Conservation (phyloP, 23 tunicate species). For the Styela plicata region DNA sequence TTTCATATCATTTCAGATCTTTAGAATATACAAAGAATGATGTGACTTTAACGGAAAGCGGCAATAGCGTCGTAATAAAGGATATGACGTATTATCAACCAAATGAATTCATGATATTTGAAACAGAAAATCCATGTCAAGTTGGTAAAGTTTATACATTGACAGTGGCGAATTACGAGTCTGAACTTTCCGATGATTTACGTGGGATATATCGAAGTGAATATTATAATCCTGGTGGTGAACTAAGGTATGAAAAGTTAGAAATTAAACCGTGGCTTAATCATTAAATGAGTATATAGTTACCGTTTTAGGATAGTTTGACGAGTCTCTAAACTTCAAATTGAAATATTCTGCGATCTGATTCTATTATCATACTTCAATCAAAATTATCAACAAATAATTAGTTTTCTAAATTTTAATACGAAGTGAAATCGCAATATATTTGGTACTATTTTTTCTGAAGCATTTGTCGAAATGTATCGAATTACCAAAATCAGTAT, state of each 20-base stretch:
- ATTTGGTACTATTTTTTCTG: no score
- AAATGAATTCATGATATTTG: slow-evolving; percentile 55
- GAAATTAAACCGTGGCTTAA: no score
- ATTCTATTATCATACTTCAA: no score
- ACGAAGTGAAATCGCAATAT: no score
- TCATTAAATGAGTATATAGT: no score
- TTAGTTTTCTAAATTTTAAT: no score
- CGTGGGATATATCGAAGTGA: slow-evolving; percentile 73
- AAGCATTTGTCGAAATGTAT: no score
- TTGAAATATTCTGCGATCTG: no score
- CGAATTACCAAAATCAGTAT: no score
- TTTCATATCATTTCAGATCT: slow-evolving; percentile 14
- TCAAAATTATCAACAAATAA: no score
- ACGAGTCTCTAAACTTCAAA: no score
- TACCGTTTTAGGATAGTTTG: no score
- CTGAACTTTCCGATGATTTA: slow-evolving; percentile 60
- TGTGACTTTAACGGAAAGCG: slow-evolving; percentile 5
- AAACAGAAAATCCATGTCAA: slow-evolving; percentile 34
- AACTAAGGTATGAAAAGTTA: slow-evolving; percentile 35
- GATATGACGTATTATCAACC: slow-evolving; percentile 8
- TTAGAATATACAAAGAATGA: slow-evolving; percentile 28
- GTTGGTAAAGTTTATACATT: slow-evolving; percentile 39
- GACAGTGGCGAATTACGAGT: slow-evolving; percentile 21
- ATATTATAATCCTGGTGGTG: slow-evolving; percentile 52
- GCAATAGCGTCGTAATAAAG: slow-evolving; percentile 8